phyloP scores from a whole-genome alignment of 2,113 vertebrate genomes.

The Rhinoderma darwinii region DNA sequence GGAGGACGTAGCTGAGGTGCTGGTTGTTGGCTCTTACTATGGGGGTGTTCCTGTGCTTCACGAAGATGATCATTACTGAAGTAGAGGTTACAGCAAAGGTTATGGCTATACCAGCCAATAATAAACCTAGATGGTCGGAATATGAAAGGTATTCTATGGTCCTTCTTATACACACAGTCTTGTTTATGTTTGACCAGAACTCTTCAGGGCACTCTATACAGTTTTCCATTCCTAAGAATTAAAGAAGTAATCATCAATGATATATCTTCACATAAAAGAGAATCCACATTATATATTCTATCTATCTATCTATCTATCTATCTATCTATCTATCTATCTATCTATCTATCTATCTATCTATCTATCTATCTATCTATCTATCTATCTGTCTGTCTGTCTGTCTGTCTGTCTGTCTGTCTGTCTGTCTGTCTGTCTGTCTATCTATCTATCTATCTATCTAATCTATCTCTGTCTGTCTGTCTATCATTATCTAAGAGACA shows the following conservation, averaged over 20 bases:
- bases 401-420: no score
- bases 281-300: no score
- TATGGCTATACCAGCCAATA: constrained; percentile 68
- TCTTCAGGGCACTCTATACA: constrained; percentile 33
- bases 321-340: no score
- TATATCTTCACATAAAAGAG: no score
- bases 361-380: no score
- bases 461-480: no score
- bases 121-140: constrained; percentile 72
- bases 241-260: background rate
- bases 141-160: constrained; percentile 74
- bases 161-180: background rate
- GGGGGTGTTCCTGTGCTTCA: constrained; percentile 69
- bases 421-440: no score
- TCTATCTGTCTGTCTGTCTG: no score
- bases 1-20: constrained; percentile 74
- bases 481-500: no score
- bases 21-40: constrained; percentile 76
- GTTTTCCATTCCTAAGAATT: constrained; percentile 19
- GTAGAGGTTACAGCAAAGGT: constrained; percentile 67
- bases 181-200: constrained; percentile 3
- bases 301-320: no score
- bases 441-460: no score
- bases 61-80: constrained; percentile 67
- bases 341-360: no score